Evolutionary conservation across 2,888 invertebrate species (phyloP).

Genomic region (Xylocampa areola): DNA sequence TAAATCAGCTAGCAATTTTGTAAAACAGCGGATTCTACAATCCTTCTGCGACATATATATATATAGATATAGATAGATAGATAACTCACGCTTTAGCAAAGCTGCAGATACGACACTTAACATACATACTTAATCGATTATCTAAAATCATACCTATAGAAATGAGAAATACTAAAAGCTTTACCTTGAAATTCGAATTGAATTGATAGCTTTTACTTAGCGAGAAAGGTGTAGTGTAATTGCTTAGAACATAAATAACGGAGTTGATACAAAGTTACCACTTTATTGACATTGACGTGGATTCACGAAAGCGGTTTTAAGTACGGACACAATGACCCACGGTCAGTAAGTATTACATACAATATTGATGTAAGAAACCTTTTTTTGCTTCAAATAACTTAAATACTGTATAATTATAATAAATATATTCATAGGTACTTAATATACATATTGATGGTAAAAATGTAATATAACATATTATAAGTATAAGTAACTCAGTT

Average conservation of each 20-base stretch:
- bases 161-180: slow-evolving; percentile 4
- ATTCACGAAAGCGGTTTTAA: slow-evolving; percentile 17
- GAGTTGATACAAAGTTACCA: slow-evolving; percentile 12
- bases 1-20: too few species aligned
- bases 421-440: too few species aligned
- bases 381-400: too few species aligned
- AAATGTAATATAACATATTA: too few species aligned
- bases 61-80: too few species aligned
- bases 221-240: slow-evolving; percentile 10
- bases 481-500: too few species aligned
- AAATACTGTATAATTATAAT: too few species aligned
- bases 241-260: slow-evolving; percentile 18
- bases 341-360: slow-evolving; percentile 43
- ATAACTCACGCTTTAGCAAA: too few species aligned
- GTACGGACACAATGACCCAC: slow-evolving; percentile 37
- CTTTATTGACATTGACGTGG: slow-evolving; percentile 14
- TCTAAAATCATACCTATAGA: not conserved
- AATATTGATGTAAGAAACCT: slow-evolving; percentile 24
- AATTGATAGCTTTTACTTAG: slow-evolving; percentile 18
- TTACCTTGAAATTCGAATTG: not conserved
- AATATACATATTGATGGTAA: too few species aligned
- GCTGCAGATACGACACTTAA: not conserved
- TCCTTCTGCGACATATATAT: too few species aligned
- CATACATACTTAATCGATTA: not conserved
- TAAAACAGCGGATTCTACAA: too few species aligned